Base-by-base conservation (phyloP, 2,113 vertebrate genomes). In the Tenrec ecaudatus region DNA sequence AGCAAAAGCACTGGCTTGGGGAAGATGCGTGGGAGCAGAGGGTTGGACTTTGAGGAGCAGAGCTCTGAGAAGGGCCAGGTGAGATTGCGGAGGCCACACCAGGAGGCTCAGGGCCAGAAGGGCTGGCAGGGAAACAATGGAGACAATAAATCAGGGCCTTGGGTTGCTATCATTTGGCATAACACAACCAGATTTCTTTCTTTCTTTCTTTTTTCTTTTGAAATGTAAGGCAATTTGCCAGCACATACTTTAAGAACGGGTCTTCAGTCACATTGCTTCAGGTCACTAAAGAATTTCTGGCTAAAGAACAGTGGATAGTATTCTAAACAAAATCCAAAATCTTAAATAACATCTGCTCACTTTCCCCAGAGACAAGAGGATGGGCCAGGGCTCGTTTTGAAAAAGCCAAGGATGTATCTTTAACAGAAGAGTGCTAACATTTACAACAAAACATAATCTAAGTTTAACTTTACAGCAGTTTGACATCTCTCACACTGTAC, bases 191-290 rank as follows among this genome's bases (percentile, higher is more conserved):
- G 97, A 97, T 97, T 96, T 97, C 96, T 97, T 96, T 97, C 95
- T 73, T 16, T 38, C 53, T 62, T 71, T 94, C 90, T 86, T 92
- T 90, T 76, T 57, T 94, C 77, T 97, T 97, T 98, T 98, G 98
- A 98, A 98, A 98, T 98, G 98, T 98, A 98, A 98, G 98, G 98
- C 98, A 98, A 98, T 98, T 97, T 98, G 98, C 98, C 98, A 97
- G 98, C 97, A 98, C 97, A 97, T 97, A 97, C 97, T 97, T 98
- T 97, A 97, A 94, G 93, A 96, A 97, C 97, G 97, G 92, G 93
- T 97, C 97, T 98, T 97, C 96, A 97, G 97, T 98, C 97, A 97
- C 97, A 98, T 94, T 96, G 96, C 95, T 98, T 97, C 88, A 97
- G 97, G 97, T 98, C 96, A 97, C 97, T 98, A 98, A 97, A 97